These are phyloP conservation scores for Aplochiton taeniatus DNA, from an alignment of 2,797 vertebrate species.

Conservation along the genomic window DNA sequence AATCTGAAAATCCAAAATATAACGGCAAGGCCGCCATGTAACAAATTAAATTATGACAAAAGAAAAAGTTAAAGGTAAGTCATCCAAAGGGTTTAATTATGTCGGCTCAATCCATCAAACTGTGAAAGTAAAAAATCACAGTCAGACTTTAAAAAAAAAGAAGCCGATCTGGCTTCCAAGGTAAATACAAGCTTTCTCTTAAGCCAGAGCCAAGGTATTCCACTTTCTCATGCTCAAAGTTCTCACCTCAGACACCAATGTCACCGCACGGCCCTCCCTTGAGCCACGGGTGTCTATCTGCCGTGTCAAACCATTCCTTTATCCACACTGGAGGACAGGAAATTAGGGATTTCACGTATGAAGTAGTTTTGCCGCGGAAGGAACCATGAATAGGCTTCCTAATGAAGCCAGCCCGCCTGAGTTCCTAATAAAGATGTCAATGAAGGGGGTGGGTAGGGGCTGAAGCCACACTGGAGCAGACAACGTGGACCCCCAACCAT, in stretches of 20 bases:
- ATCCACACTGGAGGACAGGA: conserved; percentile 72
- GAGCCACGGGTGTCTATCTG: conserved; percentile 58
- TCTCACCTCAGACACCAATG: too few species aligned
- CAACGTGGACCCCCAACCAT: too few species aligned
- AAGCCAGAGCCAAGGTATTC: too few species aligned
- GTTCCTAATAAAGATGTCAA: conserved; percentile 63
- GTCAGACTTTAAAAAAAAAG: too few species aligned
- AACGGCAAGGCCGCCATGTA: background rate
- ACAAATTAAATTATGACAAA: background rate
- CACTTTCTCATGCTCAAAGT: too few species aligned
- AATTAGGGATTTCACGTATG: conserved; percentile 74
- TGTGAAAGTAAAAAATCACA: too few species aligned
- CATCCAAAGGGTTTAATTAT: background rate
- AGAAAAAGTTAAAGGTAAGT: conserved; percentile 1
- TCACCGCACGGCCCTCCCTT: background rate
- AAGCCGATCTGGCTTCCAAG: too few species aligned
- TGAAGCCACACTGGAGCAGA: too few species aligned
- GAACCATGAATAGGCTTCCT: conserved; percentile 58
- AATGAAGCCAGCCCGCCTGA: conserved; percentile 60
- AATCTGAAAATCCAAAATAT: background rate
- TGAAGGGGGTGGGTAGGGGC: conserved; percentile 8
- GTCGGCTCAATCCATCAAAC: too few species aligned
- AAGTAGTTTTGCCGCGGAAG: conserved; percentile 62
- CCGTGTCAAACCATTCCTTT: conserved; percentile 74
- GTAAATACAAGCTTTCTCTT: too few species aligned